A percentile compares a stretch with the other conserved stretches of the same genome.
Evolutionary conservation across 2,797 vertebrate species (phyloP).

Genomic region (Sitta carolinensis): DNA sequence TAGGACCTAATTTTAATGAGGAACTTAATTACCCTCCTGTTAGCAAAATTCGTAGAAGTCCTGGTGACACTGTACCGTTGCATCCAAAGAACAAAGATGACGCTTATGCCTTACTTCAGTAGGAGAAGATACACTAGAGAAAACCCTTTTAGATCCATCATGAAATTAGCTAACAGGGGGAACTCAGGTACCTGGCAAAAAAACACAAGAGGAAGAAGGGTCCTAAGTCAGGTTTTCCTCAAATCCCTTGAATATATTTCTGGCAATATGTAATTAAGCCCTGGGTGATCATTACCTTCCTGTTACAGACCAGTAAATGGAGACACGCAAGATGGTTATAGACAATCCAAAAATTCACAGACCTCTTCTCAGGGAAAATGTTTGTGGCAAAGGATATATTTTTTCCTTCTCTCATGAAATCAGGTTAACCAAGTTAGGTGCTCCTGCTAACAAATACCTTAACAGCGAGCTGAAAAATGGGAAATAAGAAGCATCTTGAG

Average conservation of each 20-base stretch:
- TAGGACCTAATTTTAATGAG: background rate
- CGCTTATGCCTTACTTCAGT: background rate
- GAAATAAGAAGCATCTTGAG: background rate
- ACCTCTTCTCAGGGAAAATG: background rate
- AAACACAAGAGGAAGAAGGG: background rate
- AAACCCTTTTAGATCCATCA: background rate
- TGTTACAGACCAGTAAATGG: background rate
- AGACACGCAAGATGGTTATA: background rate
- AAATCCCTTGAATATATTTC: background rate
- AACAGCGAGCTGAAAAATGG: background rate
- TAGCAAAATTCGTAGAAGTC: background rate
- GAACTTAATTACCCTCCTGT: background rate
- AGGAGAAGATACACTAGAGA: background rate
- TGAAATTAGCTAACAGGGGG: background rate
- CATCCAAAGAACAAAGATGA: background rate
- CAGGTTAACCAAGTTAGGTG: background rate
- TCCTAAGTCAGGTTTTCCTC: background rate
- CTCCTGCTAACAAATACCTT: background rate
- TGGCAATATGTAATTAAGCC: background rate
- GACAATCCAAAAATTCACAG: background rate
- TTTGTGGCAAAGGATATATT: background rate
- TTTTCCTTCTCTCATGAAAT: background rate
- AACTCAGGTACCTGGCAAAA: background rate
- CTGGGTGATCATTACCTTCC: background rate
- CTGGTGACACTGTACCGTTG: fast-evolving